phyloP scores from a whole-genome alignment of 2,113 vertebrate genomes.

The Ceuthmochares aereus region DNA sequence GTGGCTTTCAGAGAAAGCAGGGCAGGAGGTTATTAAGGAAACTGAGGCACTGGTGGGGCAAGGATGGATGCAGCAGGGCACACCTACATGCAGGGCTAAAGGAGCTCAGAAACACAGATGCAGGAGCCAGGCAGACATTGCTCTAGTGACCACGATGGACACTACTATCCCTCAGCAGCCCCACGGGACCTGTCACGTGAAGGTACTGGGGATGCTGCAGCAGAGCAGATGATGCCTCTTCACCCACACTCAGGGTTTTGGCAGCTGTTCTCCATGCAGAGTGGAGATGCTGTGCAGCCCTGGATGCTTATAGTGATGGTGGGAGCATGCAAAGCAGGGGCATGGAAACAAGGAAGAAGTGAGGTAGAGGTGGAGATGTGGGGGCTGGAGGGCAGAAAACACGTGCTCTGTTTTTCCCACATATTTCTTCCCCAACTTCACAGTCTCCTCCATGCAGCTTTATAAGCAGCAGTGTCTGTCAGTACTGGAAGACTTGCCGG shows the following conservation, averaged over 20 bases:
- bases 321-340: neutral
- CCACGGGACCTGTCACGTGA: fast-evolving
- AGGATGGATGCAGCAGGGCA: neutral
- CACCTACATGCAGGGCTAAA: neutral
- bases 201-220: neutral
- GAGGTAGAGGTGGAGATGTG: neutral
- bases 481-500: neutral
- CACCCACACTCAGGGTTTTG: neutral
- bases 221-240: neutral
- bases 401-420: neutral
- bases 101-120: neutral
- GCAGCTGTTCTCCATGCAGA: neutral
- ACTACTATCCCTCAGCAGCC: neutral
- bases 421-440: neutral
- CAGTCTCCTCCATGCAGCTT: neutral
- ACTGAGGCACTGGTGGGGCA: neutral
- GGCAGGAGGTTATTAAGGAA: neutral
- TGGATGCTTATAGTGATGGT: neutral
- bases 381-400: neutral
- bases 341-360: neutral
- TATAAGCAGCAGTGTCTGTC: neutral
- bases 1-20: neutral
- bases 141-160: neutral
- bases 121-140: fast-evolving
- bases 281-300: no score